Conservation (phyloP, 2,797 vertebrate species). For the Capromys pilorides region DNA sequence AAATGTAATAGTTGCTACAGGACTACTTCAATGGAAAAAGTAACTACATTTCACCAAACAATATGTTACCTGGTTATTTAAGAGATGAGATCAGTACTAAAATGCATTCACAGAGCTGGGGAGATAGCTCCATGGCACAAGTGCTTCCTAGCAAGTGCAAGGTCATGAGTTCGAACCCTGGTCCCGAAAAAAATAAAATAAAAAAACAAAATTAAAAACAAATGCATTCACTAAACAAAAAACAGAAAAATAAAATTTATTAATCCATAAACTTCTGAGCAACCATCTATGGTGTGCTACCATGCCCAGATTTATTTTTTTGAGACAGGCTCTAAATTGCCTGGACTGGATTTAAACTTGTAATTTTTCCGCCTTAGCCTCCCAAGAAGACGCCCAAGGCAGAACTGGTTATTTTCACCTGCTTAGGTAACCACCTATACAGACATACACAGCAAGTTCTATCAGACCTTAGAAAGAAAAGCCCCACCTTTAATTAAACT, state of each 20-base stretch:
- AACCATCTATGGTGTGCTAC: background rate
- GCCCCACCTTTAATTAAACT: slow-evolving; percentile 37
- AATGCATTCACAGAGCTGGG: too few species aligned
- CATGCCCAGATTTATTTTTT: background rate
- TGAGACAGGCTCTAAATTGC: background rate
- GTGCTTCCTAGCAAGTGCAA: too few species aligned
- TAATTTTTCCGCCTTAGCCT: background rate
- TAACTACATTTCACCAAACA: background rate
- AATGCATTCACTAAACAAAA: background rate
- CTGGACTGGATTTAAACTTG: background rate
- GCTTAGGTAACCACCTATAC: background rate
- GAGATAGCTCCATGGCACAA: too few species aligned
- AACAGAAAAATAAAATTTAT: background rate
- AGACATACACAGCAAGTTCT: background rate
- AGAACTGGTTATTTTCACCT: background rate
- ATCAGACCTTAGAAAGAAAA: slow-evolving; percentile 9
- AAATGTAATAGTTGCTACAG: slow-evolving; percentile 22
- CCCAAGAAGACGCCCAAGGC: background rate
- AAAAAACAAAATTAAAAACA: background rate
- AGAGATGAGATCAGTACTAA: background rate
- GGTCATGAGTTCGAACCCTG: too few species aligned
- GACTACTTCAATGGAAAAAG: background rate
- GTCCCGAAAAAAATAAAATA: too few species aligned
- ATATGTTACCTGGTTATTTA: background rate
- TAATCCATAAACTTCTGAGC: background rate